Evolutionary conservation across 2,113 vertebrate genomes (phyloP), one percentile per base, ranked within the genome.

Genomic region (Poecile atricapillus): DNA sequence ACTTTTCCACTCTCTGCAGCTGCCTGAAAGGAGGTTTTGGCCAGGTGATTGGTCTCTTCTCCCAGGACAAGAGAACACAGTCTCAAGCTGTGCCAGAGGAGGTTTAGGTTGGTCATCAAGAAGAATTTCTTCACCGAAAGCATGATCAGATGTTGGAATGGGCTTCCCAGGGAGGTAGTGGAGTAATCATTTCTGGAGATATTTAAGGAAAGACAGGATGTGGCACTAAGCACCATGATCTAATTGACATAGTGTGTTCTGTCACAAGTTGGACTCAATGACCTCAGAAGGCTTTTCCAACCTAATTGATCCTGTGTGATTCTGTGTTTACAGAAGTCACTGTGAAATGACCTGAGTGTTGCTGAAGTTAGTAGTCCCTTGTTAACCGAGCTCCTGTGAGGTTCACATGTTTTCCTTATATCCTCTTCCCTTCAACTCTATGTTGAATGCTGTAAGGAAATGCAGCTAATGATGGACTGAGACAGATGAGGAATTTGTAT

Each of bases 321-420:
- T 43, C 49, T 70, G 17, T 37, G 15, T 46, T 80, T 41, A 43
- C 23, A 24, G 43, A 76, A 84, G 39, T 50, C 9, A 1, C 10
- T 14, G 22, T 41, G 50, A 63, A 83, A 78, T 2, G 30, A 62
- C 30, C 1, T 0, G 0, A 39, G 11, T 63, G 62, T 50, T 1
- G 1, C 13, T 87, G 27, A 46, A 86, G 16, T 85, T 53, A 15
- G 15, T 64, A 49, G 33, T 47, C 9, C 24, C 67, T 60, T 78
- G 25, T 63, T 63, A 53, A 56, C 19, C 5, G 33, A 67, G n/a
- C 24, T 75, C 24, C 86, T 75, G 28, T 1, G 4, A 15, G 44
- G 33, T 63, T 60, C 21, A 31, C 12, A 7, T 44, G 6, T 58
- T 89, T 88, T 80, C 63, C 47, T 3, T 28, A 13, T n/a, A 37